Conservation (phyloP, 2,888 invertebrate species). For the Chrysodeixis includens region DNA sequence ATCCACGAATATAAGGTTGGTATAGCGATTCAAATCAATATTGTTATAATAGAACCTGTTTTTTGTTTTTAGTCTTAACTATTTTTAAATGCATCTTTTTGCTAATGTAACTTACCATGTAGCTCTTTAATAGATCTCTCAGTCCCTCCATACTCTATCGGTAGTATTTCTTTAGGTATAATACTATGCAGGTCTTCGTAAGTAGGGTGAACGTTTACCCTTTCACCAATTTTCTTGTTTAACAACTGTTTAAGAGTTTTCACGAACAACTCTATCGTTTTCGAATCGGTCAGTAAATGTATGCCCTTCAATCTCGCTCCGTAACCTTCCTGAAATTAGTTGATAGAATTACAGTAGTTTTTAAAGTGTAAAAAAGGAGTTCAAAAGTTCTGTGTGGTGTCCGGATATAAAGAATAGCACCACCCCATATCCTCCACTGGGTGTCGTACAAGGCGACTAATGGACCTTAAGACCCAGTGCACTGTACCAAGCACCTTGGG, state of each 20-base stretch:
- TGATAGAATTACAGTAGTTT: background rate
- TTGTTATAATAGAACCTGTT: no score
- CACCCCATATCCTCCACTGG: no score
- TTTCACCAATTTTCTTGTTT: slow-evolving; percentile 62
- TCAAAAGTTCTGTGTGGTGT: no score
- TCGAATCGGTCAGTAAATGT: slow-evolving; percentile 67
- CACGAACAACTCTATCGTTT: slow-evolving; percentile 63
- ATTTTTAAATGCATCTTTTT: no score
- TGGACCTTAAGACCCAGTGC: no score
- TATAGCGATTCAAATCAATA: no score
- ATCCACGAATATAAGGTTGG: no score
- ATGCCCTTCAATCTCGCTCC: slow-evolving; percentile 63
- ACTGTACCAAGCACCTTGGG: no score
- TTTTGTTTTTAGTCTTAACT: no score
- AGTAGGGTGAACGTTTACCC: slow-evolving; percentile 58
- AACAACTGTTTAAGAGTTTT: slow-evolving; percentile 65
- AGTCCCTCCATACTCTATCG: slow-evolving; percentile 66
- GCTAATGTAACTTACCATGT: slow-evolving; percentile 11
- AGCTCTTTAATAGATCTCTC: slow-evolving; percentile 53
- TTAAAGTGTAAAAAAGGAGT: no score
- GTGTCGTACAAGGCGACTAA: no score
- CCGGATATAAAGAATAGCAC: no score
- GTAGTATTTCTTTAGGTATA: slow-evolving; percentile 62
- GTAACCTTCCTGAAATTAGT: slow-evolving; percentile 64
- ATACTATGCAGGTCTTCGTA: slow-evolving; percentile 57